These are phyloP conservation scores for Leucosticte australis DNA, from an alignment of 2,113 vertebrate genomes.

Conservation along the genomic window DNA sequence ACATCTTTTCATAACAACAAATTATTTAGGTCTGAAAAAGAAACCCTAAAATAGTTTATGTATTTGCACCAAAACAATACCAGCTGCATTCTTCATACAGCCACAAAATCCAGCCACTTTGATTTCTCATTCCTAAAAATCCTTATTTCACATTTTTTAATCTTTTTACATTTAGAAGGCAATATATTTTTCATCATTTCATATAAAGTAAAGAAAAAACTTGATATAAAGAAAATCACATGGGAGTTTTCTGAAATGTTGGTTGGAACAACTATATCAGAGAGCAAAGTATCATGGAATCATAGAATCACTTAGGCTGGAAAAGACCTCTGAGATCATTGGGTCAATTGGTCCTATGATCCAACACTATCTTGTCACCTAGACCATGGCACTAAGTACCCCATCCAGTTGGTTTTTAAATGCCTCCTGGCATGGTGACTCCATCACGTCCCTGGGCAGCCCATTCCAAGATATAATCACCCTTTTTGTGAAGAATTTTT, in stretches of 20 bases:
- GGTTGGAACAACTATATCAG: accelerated
- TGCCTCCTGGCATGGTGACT: accelerated
- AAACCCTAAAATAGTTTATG: accelerated
- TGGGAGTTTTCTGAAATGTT: neutral
- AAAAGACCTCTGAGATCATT: neutral
- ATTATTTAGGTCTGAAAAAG: neutral
- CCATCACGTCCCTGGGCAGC: accelerated
- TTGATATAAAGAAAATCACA: neutral
- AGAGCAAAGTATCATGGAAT: neutral
- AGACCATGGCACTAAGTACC: neutral
- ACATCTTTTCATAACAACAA: neutral
- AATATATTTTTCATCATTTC: neutral
- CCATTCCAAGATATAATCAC: too few relatives aligned
- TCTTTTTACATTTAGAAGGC: neutral
- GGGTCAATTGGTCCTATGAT: neutral
- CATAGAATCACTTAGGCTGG: neutral
- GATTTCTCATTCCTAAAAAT: neutral
- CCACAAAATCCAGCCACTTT: neutral
- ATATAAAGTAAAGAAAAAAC: neutral
- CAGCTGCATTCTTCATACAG: neutral
- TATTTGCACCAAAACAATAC: neutral
- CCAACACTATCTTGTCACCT: too few relatives aligned
- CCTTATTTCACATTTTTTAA: neutral
- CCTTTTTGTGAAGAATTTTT: neutral
- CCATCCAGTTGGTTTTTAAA: neutral